Evolutionary conservation across 2,888 invertebrate genomes (phyloP).

Genomic region (Oscheius sp.): DNA sequence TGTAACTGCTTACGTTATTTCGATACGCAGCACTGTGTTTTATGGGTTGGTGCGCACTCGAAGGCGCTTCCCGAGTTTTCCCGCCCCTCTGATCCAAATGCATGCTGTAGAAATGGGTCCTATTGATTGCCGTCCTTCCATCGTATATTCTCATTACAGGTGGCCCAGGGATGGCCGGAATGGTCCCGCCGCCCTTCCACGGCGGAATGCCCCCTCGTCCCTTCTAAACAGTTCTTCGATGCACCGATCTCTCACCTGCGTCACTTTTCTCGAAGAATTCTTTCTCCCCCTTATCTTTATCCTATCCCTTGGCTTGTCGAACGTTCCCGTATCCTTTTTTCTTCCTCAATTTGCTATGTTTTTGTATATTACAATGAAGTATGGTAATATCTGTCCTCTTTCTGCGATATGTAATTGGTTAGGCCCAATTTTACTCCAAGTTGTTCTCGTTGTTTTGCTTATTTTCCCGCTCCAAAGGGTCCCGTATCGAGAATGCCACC

Average conservation of each 20-base stretch:
- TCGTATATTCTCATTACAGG: neutral
- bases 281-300: neutral
- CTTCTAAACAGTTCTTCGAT: conserved; percentile 39
- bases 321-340: neutral
- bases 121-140: neutral
- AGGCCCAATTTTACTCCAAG: neutral
- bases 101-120: no score
- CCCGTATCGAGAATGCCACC: conserved; percentile 76
- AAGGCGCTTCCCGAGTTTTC: no score
- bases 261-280: neutral
- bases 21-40: no score
- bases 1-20: no score
- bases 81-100: no score
- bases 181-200: conserved; percentile 35
- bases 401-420: neutral
- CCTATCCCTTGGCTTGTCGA: no score
- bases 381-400: neutral
- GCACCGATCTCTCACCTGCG: conserved; percentile 16
- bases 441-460: conserved; percentile 4
- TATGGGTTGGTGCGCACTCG: no score
- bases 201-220: conserved; percentile 78
- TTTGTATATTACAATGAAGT: conserved; percentile 4
- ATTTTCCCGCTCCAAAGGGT: neutral
- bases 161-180: conserved; percentile 40
- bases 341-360: conserved; percentile 19